Percentiles rank a stretch among this genome's conserved stretches.
phyloP scores from a whole-genome alignment of 2,113 vertebrate species.

The Pelusios castaneus region DNA sequence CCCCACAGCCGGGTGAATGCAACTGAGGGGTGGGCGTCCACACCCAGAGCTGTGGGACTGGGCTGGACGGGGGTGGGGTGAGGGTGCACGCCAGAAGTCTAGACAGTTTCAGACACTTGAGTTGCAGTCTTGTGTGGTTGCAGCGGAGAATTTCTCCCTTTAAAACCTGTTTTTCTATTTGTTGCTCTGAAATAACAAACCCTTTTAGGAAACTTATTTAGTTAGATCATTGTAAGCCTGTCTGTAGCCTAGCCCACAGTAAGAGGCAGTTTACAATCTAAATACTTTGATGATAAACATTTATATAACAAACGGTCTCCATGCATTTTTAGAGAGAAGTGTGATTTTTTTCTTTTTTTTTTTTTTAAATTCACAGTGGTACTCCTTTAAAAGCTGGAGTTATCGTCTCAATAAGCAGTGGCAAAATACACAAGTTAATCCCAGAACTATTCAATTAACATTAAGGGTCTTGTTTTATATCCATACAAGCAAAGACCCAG shows the following conservation, averaged over 20 bases:
- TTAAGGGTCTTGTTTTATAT: accelerated
- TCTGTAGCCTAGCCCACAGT: neutral
- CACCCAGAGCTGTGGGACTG: no score
- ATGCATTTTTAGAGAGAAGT: slow-evolving; percentile 21
- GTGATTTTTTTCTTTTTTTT: no score
- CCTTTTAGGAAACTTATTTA: neutral
- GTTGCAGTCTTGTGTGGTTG: neutral
- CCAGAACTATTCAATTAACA: neutral
- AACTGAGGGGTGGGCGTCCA: no score
- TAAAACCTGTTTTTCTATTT: neutral
- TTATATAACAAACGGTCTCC: slow-evolving; percentile 29
- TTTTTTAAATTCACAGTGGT: neutral
- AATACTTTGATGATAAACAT: slow-evolving; percentile 31
- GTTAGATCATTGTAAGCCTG: neutral
- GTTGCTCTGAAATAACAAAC: neutral
- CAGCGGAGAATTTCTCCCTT: neutral
- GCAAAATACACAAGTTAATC: neutral
- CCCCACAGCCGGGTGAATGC: no score
- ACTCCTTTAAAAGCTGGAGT: slow-evolving; percentile 17
- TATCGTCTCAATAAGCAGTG: neutral
- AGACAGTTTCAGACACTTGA: no score
- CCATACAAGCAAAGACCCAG: neutral
- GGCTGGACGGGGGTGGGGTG: neutral
- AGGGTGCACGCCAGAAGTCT: no score
- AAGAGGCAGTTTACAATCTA: slow-evolving; percentile 30